Base-by-base conservation (phyloP, 2,888 invertebrate genomes). In the Hydroisotoma schaefferi region DNA sequence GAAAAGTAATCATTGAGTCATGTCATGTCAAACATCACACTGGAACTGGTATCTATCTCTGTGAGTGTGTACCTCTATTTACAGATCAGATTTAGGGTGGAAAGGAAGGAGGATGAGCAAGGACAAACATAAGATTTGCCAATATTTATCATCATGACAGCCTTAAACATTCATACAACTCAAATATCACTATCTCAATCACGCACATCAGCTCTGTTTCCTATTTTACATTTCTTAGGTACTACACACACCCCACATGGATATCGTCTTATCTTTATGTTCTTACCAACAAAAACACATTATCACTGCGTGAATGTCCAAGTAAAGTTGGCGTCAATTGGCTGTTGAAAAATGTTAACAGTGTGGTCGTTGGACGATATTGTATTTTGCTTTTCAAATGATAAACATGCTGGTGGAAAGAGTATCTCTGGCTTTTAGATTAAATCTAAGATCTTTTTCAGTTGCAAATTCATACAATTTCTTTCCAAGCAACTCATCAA, bases 1-100 rank as follows among this genome's bases (percentile, higher is more conserved):
- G 49, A 49, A n/a, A 49, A 49, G 49, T 20, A 49, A 49, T 49
- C 27, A 49, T 27, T 49, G 28, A 20, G 26, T 49, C 26, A 25
- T 23, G 27, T 26, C 46, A 25, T 25, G n/a, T 46, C 23, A 6
- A 22, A 46, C 15, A 40, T 18, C 40, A 40, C 20, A 4, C n/a
- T 5, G n/a, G 20, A 33, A 33, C n/a, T n/a, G n/a, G n/a, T n/a
- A n/a, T n/a, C n/a, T n/a, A n/a, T n/a, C n/a, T 33, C 33, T 40
- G n/a, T 15, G n/a, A 18, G 20, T 40, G n/a, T 40, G 40, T 33
- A 10, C 8, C 15, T 33, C 33, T 40, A 20, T 40, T 5, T 40
- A 40, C 40, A 40, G 40, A 40, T 40, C 40, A 40, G 40, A 40
- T 33, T n/a, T n/a, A 15, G 33, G 33, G 15, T 33, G 33, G 33